A percentile compares a stretch with the other conserved stretches of the same genome.
phyloP scores from a whole-genome alignment of 2,888 invertebrate genomes.

The Synanthedon tipuliformis region DNA sequence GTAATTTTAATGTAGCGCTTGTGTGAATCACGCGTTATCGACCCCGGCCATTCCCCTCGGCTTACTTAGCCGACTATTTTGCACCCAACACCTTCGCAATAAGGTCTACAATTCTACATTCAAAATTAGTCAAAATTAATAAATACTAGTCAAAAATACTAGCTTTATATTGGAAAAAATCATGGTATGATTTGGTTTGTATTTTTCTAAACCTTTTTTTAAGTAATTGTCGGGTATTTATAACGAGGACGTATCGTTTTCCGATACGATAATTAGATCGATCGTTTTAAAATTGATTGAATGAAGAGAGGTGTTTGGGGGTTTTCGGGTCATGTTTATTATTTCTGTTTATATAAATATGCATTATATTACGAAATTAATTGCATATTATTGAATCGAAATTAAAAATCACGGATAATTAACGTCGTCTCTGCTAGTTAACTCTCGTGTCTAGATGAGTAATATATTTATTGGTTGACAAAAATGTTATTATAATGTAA shows the following conservation, averaged over 20 bases:
- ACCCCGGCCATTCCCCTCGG: constrained; percentile 36
- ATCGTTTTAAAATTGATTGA: constrained; percentile 3
- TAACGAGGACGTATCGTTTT: constrained; percentile 7
- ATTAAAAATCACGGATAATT: too few species aligned
- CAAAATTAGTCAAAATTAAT: too few species aligned
- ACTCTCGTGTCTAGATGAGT: too few species aligned
- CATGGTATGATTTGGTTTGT: constrained; percentile 6
- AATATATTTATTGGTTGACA: too few species aligned
- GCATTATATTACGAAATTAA: too few species aligned
- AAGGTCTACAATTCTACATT: background rate
- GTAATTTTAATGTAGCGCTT: constrained; percentile 41
- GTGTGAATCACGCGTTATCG: constrained; percentile 44
- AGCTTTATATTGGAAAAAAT: constrained; percentile 3
- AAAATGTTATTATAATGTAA: too few species aligned
- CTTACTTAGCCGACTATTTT: constrained; percentile 7
- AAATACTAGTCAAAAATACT: constrained; percentile 1
- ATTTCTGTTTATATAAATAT: background rate
- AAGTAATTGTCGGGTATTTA: constrained; percentile 2
- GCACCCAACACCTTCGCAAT: constrained; percentile 7
- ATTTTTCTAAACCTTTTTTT: constrained; percentile 2
- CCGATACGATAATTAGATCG: constrained; percentile 8
- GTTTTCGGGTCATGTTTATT: background rate
- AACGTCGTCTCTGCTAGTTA: too few species aligned
- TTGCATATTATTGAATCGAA: too few species aligned
- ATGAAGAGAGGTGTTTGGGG: background rate